A percentile compares a stretch with the other conserved stretches of the same genome.
Conservation (phyloP, 2,888 invertebrate species). For the Lasius fuliginosus region DNA sequence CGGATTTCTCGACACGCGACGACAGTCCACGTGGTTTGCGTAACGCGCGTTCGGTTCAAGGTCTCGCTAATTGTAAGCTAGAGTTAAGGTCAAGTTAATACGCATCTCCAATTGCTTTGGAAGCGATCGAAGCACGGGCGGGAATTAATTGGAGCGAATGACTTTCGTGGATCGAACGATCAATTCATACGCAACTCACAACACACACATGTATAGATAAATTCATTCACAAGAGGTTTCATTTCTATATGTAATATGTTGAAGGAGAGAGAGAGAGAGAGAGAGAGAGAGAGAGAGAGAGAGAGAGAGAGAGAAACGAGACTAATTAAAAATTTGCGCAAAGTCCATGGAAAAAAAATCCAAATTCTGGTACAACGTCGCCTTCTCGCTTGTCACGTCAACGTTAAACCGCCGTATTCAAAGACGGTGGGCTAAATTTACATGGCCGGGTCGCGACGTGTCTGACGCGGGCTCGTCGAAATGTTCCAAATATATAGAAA, state of each 20-base stretch:
- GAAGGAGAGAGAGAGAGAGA: too few species aligned
- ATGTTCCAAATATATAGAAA: conserved; percentile 25
- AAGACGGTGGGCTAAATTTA: conserved; percentile 30
- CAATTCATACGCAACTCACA: background rate
- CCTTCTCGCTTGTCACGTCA: conserved; percentile 20
- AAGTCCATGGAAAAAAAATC: background rate
- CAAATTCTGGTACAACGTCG: conserved; percentile 3
- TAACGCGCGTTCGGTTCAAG: background rate
- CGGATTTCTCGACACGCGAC: background rate
- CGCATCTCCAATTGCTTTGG: background rate
- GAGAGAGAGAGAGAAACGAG: background rate
- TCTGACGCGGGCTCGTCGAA: conserved; percentile 20
- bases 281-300: too few species aligned
- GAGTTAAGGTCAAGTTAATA: background rate
- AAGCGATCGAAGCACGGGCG: background rate
- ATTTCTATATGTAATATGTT: background rate
- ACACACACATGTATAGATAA: background rate
- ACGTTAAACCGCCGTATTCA: background rate
- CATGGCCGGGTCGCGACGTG: background rate
- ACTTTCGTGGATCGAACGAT: background rate
- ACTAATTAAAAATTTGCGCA: background rate
- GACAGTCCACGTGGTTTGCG: too few species aligned
- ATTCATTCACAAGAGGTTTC: background rate
- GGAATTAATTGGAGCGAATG: background rate
- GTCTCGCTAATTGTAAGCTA: background rate